A percentile compares a stretch with the other conserved stretches of the same genome.
These are phyloP conservation scores for Dasyprocta punctata DNA, from an alignment of 2,113 vertebrate genomes.

Conservation along the genomic window DNA sequence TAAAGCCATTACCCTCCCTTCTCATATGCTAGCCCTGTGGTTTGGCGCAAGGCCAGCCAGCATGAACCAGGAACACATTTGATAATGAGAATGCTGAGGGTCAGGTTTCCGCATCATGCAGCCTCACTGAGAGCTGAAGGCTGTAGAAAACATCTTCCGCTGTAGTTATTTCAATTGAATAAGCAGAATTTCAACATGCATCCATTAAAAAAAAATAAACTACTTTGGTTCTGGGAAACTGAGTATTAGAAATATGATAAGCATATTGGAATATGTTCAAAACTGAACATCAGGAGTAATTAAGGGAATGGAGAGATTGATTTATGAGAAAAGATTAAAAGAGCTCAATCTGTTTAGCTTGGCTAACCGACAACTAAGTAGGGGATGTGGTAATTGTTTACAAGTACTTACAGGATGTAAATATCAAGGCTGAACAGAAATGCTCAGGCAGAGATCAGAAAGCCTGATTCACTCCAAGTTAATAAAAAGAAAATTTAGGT, in stretches of 20 bases:
- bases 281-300: conserved; percentile 86
- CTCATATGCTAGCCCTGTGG: neutral
- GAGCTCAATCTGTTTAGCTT: conserved; percentile 81
- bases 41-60: neutral
- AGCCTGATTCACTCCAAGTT: conserved; percentile 71
- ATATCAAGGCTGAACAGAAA: conserved; percentile 74
- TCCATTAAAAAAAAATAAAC: conserved; percentile 78
- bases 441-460: conserved; percentile 69
- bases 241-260: conserved; percentile 76
- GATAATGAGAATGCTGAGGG: neutral
- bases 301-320: conserved; percentile 81
- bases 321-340: conserved; percentile 82
- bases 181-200: conserved; percentile 70
- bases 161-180: conserved; percentile 61
- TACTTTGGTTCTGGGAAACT: conserved; percentile 65
- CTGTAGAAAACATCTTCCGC: conserved; percentile 20
- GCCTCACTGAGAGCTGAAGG: neutral
- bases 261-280: conserved; percentile 80
- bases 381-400: conserved; percentile 82
- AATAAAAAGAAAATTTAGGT: conserved; percentile 77
- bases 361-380: conserved; percentile 77
- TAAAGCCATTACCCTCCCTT: conserved; percentile 41
- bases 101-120: neutral
- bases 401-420: conserved; percentile 82
- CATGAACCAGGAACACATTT: neutral